These are phyloP conservation scores for Hystrix brachyura DNA, from an alignment of 2,113 vertebrate genomes.

Conservation along the genomic window DNA sequence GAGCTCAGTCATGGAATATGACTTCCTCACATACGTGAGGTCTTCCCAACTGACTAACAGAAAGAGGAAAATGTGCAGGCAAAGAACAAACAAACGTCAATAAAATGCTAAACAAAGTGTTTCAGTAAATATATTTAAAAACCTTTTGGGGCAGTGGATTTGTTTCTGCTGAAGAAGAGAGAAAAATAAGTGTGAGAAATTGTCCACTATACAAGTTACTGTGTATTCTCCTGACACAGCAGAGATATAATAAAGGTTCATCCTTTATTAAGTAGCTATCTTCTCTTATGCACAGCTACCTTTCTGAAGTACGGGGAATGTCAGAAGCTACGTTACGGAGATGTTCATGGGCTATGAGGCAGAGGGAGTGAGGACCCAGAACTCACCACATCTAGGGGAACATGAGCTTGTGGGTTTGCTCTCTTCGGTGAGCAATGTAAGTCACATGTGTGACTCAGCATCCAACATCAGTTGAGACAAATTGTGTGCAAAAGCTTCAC, in stretches of 20 bases:
- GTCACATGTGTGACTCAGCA: neutral
- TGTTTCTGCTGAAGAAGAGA: neutral
- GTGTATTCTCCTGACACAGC: neutral
- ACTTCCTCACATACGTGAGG: neutral
- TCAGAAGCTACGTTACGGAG: neutral
- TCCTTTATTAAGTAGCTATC: neutral
- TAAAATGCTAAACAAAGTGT: neutral
- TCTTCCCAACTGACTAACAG: neutral
- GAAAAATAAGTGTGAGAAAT: neutral
- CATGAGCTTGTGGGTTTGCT: neutral
- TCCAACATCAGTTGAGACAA: neutral
- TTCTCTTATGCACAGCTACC: neutral
- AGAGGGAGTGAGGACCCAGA: neutral
- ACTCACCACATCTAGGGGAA: neutral
- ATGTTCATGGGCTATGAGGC: neutral
- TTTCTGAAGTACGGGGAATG: conserved; percentile 16
- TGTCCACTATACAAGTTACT: neutral
- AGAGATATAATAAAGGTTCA: neutral
- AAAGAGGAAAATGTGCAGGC: neutral
- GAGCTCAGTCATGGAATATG: neutral
- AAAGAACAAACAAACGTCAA: neutral
- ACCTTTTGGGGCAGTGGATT: neutral
- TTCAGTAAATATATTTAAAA: neutral
- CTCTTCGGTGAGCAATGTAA: neutral
- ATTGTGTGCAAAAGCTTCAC: neutral